Conservation (phyloP, 2,797 vertebrate species). For the Cercopithecus mitis region DNA sequence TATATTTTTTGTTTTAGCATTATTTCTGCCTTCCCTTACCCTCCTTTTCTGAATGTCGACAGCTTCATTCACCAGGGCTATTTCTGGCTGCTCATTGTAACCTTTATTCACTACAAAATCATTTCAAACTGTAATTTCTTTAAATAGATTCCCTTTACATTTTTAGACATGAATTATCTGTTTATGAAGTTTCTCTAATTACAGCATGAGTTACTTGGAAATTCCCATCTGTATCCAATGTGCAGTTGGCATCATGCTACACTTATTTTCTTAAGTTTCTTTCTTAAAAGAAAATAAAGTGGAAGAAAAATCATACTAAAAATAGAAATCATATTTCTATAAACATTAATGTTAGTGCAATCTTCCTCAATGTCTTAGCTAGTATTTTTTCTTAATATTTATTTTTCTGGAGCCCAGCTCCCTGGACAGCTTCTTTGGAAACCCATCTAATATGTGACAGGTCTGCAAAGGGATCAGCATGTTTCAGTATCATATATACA, state of each 20-base stretch:
- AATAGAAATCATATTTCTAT: slow-evolving; percentile 35
- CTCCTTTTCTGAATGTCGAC: not conserved
- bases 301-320: slow-evolving; percentile 14
- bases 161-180: not conserved
- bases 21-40: not conserved
- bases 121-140: slow-evolving; percentile 40
- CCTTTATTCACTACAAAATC: not conserved
- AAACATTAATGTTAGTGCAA: slow-evolving; percentile 24
- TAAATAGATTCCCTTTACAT: slow-evolving; percentile 44
- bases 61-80: not conserved
- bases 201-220: slow-evolving; percentile 52
- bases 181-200: slow-evolving; percentile 64
- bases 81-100: slow-evolving; percentile 29
- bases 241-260: slow-evolving; percentile 30
- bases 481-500: not conserved
- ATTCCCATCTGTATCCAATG: slow-evolving; percentile 68
- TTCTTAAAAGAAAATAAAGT: slow-evolving; percentile 20
- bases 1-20: not conserved
- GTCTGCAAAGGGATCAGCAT: not conserved
- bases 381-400: not conserved
- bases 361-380: slow-evolving; percentile 9
- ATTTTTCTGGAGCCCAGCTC: not conserved
- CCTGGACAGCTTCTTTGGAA: not conserved
- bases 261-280: slow-evolving; percentile 67
- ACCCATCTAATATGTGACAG: not conserved